phyloP scores from a whole-genome alignment of 2,797 vertebrate genomes.

The Crocidura indochinensis region DNA sequence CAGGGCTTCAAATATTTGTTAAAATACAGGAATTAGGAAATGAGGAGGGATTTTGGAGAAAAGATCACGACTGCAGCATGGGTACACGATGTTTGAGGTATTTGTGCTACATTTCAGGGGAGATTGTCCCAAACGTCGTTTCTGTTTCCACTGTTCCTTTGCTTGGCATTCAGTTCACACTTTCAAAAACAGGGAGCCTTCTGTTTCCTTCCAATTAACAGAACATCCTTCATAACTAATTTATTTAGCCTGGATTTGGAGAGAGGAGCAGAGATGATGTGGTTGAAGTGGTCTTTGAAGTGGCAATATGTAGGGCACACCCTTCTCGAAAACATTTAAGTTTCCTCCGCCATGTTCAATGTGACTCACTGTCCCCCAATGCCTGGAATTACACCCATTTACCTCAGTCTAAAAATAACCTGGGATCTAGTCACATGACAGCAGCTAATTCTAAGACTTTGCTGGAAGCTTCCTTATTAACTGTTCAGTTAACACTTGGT shows the following conservation, averaged over 20 bases:
- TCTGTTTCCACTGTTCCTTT: conserved; percentile 43
- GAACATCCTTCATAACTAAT: neutral
- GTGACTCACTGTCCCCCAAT: conserved; percentile 47
- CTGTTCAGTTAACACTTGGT: conserved; percentile 49
- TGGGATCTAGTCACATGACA: conserved; percentile 61
- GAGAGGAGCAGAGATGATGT: conserved; percentile 5
- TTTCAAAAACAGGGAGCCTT: conserved; percentile 33
- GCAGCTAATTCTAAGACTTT: conserved; percentile 73
- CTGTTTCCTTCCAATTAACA: conserved; percentile 40
- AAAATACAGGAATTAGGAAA: conserved; percentile 1
- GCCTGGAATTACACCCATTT: conserved; percentile 72
- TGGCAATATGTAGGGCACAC: neutral
- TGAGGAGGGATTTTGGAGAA: conserved; percentile 6
- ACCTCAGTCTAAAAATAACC: conserved; percentile 75
- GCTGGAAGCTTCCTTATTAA: conserved; percentile 74
- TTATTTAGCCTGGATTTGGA: conserved; percentile 45
- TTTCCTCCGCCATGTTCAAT: conserved; percentile 61
- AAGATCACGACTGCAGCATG: conserved; percentile 2
- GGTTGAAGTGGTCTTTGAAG: conserved; percentile 51
- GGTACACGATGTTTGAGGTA: conserved; percentile 12
- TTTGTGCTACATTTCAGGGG: conserved; percentile 15
- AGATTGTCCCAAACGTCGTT: conserved; percentile 30
- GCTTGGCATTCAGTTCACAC: conserved; percentile 17
- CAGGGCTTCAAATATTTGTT: neutral
- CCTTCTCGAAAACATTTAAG: conserved; percentile 11